These are phyloP conservation scores for Clitarchus hookeri DNA, from an alignment of 2,888 invertebrate genomes.

Conservation along the genomic window DNA sequence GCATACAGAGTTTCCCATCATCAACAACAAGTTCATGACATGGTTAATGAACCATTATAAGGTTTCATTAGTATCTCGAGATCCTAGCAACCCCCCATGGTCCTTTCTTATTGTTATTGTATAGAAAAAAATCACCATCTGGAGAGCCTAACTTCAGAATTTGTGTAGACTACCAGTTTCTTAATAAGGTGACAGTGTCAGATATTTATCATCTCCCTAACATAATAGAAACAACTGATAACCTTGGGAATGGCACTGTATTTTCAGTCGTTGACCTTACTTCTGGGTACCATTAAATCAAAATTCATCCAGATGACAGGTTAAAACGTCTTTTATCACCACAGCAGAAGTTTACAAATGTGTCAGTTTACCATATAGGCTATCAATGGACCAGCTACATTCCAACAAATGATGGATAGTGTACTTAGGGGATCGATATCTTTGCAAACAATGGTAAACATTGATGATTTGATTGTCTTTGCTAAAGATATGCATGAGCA, in stretches of 20 bases:
- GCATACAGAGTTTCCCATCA: neutral
- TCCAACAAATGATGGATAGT: neutral
- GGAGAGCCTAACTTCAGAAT: neutral
- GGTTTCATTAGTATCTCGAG: neutral
- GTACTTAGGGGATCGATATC: neutral
- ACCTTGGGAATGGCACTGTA: neutral
- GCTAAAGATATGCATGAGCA: neutral
- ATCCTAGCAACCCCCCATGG: neutral
- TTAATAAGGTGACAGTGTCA: neutral
- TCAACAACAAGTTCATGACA: neutral
- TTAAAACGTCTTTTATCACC: neutral
- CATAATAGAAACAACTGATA: neutral
- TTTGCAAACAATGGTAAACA: neutral
- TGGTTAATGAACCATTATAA: neutral
- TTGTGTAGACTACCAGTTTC: neutral
- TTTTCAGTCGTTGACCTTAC: too few species aligned
- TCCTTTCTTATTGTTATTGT: neutral
- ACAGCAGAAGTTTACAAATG: neutral
- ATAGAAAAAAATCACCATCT: neutral
- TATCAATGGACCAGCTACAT: neutral
- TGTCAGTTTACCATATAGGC: neutral
- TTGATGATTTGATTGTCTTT: neutral
- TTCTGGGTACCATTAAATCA: neutral
- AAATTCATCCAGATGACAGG: neutral
- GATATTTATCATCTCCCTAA: neutral